These are phyloP conservation scores for Orthosia gracilis DNA, from an alignment of 2,888 invertebrate genomes.

Conservation along the genomic window DNA sequence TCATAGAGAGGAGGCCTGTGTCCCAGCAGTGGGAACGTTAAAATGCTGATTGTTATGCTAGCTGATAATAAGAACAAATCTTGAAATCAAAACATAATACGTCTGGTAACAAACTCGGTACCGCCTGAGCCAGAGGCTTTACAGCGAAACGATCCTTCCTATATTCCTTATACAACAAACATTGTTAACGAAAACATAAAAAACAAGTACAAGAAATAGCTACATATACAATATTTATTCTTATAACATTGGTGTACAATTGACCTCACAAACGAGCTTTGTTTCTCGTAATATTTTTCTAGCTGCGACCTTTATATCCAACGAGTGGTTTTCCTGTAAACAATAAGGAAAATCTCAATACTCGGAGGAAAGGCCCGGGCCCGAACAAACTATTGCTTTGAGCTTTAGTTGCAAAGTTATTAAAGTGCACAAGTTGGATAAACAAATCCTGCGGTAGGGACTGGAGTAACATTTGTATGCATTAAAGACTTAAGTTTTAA, in stretches of 20 bases:
- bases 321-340: constrained; percentile 47
- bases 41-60: too few relatives aligned
- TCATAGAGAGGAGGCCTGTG: too few relatives aligned
- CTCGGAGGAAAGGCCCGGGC: constrained; percentile 23
- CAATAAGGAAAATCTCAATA: constrained; percentile 60
- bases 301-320: constrained; percentile 39
- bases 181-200: constrained; percentile 7
- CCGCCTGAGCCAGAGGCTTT: too few relatives aligned
- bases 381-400: constrained; percentile 53
- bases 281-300: constrained; percentile 34
- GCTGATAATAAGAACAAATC: too few relatives aligned
- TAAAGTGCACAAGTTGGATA: constrained; percentile 49
- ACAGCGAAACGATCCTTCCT: too few relatives aligned
- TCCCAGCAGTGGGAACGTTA: too few relatives aligned
- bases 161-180: neutral
- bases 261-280: constrained; percentile 27
- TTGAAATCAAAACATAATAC: too few relatives aligned
- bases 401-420: constrained; percentile 57
- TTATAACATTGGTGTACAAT: constrained; percentile 19
- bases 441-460: constrained; percentile 29
- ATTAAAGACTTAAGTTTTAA: neutral
- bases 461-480: constrained; percentile 24
- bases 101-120: too few relatives aligned
- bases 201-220: constrained; percentile 12
- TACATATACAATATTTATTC: constrained; percentile 18